Evolutionary conservation across 2,888 invertebrate species (phyloP), one percentile per base, ranked within the genome.

Genomic region (Apodemia duryi): DNA sequence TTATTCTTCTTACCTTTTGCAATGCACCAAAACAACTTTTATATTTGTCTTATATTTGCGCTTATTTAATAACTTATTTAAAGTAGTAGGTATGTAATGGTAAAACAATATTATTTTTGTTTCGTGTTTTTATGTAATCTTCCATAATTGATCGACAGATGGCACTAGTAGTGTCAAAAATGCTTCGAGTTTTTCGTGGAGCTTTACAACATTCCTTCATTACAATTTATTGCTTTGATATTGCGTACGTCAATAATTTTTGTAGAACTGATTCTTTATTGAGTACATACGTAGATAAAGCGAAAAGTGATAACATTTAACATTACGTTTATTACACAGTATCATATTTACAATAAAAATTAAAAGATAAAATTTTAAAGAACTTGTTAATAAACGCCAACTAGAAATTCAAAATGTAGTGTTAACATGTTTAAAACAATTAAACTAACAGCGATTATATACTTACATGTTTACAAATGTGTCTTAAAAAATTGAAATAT

Each of bases 171-270:
- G 57, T 57, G 32, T 13, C 32, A 57, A 29, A 54, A 57, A 46
- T 46, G 11, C 46, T 11, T 28, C 29, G 32, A 29, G 54, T 32
- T 57, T 57, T 57, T 57, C 10, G 5, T 11, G 32, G 13, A 32
- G 29, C 52, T 57, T 57, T 54, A 46, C 46, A 29, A 57, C 54
- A 57, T 57, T 57, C 54, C 54, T 57, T 9, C 13, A 32, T 57
- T 57, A 57, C 54, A 13, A 57, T 57, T 57, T 32, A 57, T 57
- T 5, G 10, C 32, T 29, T 29, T 29, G 54, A 57, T 57, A 29
- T 29, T 46, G 4, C 13, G 54, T 57, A 32, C 28, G 32, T 57
- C 2, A 13, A 32, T 6, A 29, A 32, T 32, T 32, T 32, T 28
- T 29, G 46, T 46, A 46, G 46, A 13, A 13, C 13, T 13, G 46